Conservation (phyloP, 2,888 invertebrate species). For the Drosophila ustulata region DNA sequence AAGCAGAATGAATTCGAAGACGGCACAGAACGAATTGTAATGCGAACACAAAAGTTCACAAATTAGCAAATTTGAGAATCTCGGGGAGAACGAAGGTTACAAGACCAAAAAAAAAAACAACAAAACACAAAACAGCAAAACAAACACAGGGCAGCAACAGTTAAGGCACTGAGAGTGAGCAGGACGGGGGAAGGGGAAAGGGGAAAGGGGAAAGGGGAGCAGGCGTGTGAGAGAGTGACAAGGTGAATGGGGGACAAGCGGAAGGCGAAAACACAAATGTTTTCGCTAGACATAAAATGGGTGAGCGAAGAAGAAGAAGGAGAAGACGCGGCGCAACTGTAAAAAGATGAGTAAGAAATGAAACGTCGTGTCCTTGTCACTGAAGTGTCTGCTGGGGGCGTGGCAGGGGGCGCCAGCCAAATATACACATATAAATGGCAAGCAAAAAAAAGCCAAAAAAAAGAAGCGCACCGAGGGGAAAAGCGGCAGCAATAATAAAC, state of each 20-base stretch:
- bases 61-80: conserved; percentile 82
- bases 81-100: conserved; percentile 33
- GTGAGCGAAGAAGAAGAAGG: not conserved
- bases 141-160: conserved; percentile 40
- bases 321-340: conserved; percentile 1
- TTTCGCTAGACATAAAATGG: conserved; percentile 48
- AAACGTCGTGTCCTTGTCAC: conserved; percentile 58
- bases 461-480: conserved; percentile 30
- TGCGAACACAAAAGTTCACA: conserved; percentile 76
- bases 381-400: conserved; percentile 21
- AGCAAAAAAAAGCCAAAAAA: not conserved
- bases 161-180: not conserved
- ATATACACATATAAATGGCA: conserved; percentile 11
- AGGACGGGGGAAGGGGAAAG: not conserved
- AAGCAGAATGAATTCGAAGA: conserved; percentile 22
- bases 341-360: conserved; percentile 57
- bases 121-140: conserved; percentile 36
- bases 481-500: conserved; percentile 72
- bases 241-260: conserved; percentile 26
- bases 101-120: conserved; percentile 27
- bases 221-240: conserved; percentile 19
- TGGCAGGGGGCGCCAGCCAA: conserved; percentile 29
- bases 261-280: conserved; percentile 65
- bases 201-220: not conserved
- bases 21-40: conserved; percentile 64